phyloP scores from a whole-genome alignment of 2,113 vertebrate genomes.

The Anser brachyrhynchus region DNA sequence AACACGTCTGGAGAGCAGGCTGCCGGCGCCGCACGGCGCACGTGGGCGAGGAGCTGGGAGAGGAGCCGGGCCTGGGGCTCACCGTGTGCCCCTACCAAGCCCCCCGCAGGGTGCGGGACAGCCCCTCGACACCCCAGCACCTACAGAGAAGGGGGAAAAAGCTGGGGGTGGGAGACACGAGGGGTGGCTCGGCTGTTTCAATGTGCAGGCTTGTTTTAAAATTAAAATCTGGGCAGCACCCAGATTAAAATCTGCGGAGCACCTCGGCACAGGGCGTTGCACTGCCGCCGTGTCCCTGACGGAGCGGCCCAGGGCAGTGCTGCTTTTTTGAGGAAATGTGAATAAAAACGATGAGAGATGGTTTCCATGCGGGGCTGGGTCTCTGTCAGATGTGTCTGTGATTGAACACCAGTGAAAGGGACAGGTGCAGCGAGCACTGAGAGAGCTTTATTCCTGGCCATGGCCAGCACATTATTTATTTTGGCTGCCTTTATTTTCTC shows the following conservation, averaged over 20 bases:
- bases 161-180: neutral
- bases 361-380: accelerated
- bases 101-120: neutral
- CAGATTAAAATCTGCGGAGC: too few species aligned
- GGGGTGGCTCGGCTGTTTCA: neutral
- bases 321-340: neutral
- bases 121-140: neutral
- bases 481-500: neutral
- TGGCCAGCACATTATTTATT: neutral
- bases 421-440: neutral
- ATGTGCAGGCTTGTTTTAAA: neutral
- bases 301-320: accelerated
- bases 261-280: neutral
- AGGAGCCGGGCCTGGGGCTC: neutral
- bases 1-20: neutral
- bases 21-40: accelerated
- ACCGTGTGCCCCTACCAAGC: accelerated
- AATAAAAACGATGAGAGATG: neutral
- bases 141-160: neutral
- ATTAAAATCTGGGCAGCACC: neutral
- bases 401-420: neutral
- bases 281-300: neutral
- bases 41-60: accelerated
- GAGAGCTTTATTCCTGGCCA: neutral
- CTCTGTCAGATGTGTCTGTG: accelerated